Evolutionary conservation across 1,140 invertebrate species (phyloP), one percentile per base, ranked within the genome.

Genomic region (Tetranychus cinnabarinus): DNA sequence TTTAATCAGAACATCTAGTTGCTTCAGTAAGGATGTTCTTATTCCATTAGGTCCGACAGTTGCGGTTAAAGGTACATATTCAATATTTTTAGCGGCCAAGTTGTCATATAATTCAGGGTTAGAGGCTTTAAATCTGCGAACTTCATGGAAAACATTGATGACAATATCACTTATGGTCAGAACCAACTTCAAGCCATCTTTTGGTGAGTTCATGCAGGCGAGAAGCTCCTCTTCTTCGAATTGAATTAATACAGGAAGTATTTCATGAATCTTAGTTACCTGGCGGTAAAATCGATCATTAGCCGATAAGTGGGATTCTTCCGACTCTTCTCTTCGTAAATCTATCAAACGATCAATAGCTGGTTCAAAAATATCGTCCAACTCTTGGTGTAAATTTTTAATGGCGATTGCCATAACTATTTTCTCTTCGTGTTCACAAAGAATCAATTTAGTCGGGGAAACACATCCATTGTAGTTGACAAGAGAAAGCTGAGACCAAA

Each of bases 361-460:
- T 35, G 71, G 56, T 55, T 79, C 77, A n/a, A 79, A 68, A n/a
- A 79, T 70, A 37, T 39, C 56, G 58, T 12, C 23, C 57, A 55
- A 59, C 35, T 66, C 52, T 33, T 36, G 12, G 3, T 59, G 39
- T 34, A 82, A 70, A 61, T 77, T 77, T 65, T 82, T 77, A 56
- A 88, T 71, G 1, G 81, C 76, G 10, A 82, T 74, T 3, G 84
- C 82, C 15, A 82, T 83, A 6, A 82, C 76, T 58, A 88, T 76
- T 70, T 88, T 87, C 71, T 82, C 81, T 4, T 74, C 77, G 64
- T 82, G 81, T 70, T 86, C 82, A 64, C 77, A 77, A 13, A 88
- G 72, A 15, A 85, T 72, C 46, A 80, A 76, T 10, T 77, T 73
- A 0, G 84, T 86, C 0, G 79, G 72, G 70, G 82, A 79, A 1